A percentile compares a stretch with the other conserved stretches of the same genome.
These are phyloP conservation scores for Nyctibius grandis DNA, from an alignment of 2,797 vertebrate species.

Conservation along the genomic window DNA sequence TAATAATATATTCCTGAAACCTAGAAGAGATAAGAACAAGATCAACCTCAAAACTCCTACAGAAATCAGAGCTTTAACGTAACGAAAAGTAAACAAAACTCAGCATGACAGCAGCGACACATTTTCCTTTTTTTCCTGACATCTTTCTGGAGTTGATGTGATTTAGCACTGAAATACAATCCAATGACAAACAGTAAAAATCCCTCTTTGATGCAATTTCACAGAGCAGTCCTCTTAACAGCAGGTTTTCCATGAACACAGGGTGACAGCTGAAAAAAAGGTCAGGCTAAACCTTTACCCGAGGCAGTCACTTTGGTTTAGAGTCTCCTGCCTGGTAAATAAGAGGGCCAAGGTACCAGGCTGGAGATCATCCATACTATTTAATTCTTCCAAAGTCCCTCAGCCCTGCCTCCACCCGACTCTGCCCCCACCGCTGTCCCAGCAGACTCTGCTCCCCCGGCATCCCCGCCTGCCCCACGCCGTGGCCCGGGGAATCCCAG, in stretches of 20 bases:
- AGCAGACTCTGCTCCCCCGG: neutral
- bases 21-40: neutral
- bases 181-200: neutral
- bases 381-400: neutral
- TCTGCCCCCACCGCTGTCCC: too few species aligned
- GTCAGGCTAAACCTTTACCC: neutral
- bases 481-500: rapidly evolving
- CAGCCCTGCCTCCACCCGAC: neutral
- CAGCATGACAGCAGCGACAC: neutral
- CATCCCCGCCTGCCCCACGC: rapidly evolving
- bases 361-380: neutral
- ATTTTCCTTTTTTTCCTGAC: neutral
- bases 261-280: neutral
- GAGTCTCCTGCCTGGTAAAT: neutral
- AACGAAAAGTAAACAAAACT: slow-evolving; percentile 22
- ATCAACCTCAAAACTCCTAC: neutral
- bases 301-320: neutral
- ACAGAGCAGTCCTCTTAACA: neutral
- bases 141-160: neutral
- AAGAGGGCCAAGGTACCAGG: neutral
- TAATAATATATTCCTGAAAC: slow-evolving; percentile 13
- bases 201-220: neutral
- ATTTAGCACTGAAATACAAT: neutral
- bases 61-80: neutral
- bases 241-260: neutral